phyloP scores from a whole-genome alignment of 2,888 invertebrate species.

The Chymomyza caudatula region DNA sequence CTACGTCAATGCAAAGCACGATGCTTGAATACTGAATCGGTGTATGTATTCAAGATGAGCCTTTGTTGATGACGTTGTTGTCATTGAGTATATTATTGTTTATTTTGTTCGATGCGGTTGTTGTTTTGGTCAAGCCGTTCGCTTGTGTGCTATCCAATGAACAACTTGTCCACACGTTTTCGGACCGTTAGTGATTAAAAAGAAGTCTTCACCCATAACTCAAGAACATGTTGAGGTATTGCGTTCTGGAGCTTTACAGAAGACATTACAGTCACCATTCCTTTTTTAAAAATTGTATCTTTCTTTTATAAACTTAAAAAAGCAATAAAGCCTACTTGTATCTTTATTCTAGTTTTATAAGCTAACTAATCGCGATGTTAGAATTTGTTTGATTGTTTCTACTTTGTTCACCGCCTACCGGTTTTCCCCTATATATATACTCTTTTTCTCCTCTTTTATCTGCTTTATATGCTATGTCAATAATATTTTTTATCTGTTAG shows the following conservation, averaged over 20 bases:
- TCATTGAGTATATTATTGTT: neutral
- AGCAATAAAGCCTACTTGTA: too few relatives aligned
- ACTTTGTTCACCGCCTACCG: neutral
- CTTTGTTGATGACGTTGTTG: neutral
- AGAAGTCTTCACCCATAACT: too few relatives aligned
- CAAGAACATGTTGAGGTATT: too few relatives aligned
- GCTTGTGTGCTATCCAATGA: neutral
- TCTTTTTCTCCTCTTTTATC: neutral
- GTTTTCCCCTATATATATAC: neutral
- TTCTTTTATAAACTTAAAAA: too few relatives aligned
- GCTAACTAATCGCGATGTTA: too few relatives aligned
- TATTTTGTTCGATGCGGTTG: neutral
- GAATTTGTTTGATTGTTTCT: neutral
- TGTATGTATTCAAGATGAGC: neutral
- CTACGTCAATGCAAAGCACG: neutral
- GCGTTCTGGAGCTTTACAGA: too few relatives aligned
- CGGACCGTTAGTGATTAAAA: neutral
- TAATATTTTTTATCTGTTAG: too few relatives aligned
- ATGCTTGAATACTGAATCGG: neutral
- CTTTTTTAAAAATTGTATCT: too few relatives aligned
- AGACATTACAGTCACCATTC: too few relatives aligned
- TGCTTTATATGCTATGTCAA: neutral
- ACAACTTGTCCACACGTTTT: neutral
- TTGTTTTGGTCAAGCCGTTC: neutral
- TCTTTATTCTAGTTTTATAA: too few relatives aligned